Percentiles rank a stretch among this genome's conserved stretches.
Evolutionary conservation across 2,888 invertebrate species (phyloP).

Genomic region (Aspidapion aeneum): DNA sequence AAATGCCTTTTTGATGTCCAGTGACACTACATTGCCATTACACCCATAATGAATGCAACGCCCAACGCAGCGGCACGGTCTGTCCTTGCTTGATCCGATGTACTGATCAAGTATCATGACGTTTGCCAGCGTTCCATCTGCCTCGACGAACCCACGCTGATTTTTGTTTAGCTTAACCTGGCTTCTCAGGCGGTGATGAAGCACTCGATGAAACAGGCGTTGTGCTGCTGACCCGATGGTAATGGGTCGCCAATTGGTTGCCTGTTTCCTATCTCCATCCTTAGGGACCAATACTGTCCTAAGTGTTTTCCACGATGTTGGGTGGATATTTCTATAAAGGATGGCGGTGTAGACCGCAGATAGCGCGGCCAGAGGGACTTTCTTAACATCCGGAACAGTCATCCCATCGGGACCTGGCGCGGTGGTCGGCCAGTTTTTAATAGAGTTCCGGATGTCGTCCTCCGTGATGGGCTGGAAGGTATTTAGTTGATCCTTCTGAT

Average conservation of each 20-base stretch:
- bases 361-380: not conserved
- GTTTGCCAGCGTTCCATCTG: slow-evolving; percentile 43
- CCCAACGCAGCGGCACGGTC: no score
- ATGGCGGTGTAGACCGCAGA: not conserved
- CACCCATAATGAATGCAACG: no score
- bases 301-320: slow-evolving; percentile 1
- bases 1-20: slow-evolving; percentile 29
- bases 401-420: slow-evolving; percentile 9
- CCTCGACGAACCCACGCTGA: slow-evolving; percentile 36
- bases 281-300: slow-evolving; percentile 15
- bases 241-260: slow-evolving; percentile 34
- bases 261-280: slow-evolving; percentile 13
- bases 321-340: not conserved
- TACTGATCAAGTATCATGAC: slow-evolving; percentile 32
- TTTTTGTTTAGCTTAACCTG: slow-evolving; percentile 18
- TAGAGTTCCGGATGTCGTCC: slow-evolving; percentile 3
- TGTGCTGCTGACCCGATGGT: slow-evolving; percentile 32
- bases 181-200: slow-evolving; percentile 21
- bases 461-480: slow-evolving; percentile 6
- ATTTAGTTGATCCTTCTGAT: not conserved
- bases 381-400: not conserved
- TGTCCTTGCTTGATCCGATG: slow-evolving; percentile 5
- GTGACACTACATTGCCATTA: slow-evolving; percentile 14
- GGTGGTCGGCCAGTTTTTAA: slow-evolving; percentile 1
- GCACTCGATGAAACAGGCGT: slow-evolving; percentile 30